Evolutionary conservation across 2,797 vertebrate species (phyloP).

Genomic region (Netta rufina): DNA sequence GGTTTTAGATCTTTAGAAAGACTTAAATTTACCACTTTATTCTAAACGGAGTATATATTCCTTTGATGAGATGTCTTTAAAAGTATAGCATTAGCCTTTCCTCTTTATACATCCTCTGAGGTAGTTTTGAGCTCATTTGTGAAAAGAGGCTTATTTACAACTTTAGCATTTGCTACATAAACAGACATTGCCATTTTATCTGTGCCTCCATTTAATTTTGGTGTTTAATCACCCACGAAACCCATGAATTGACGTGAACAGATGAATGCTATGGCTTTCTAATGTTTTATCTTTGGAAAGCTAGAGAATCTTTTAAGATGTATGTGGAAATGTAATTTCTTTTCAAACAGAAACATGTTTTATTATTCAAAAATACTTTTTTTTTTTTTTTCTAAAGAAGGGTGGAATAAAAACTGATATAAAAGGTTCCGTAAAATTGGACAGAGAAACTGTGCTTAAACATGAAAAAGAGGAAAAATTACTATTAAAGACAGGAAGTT

Average conservation of each 20-base stretch:
- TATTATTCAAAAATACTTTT: not conserved
- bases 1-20: not conserved
- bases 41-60: not conserved
- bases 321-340: not conserved
- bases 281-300: not conserved
- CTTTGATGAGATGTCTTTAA: not conserved
- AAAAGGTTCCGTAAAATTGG: not conserved
- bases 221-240: not conserved
- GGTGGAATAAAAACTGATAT: not conserved
- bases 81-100: not conserved
- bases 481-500: not conserved
- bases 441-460: not conserved
- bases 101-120: not conserved
- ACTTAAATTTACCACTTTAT: not conserved
- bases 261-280: not conserved
- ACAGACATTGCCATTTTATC: not conserved
- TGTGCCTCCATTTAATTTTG: not conserved
- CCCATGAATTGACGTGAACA: not conserved
- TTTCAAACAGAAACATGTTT: not conserved
- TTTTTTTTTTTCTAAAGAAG: not conserved
- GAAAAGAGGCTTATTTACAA: not conserved
- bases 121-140: not conserved
- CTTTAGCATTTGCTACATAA: not conserved
- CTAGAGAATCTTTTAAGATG: not conserved
- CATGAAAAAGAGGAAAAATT: not conserved